These are phyloP conservation scores for Heliconius cydno DNA, from an alignment of 2,888 invertebrate species.

Conservation along the genomic window DNA sequence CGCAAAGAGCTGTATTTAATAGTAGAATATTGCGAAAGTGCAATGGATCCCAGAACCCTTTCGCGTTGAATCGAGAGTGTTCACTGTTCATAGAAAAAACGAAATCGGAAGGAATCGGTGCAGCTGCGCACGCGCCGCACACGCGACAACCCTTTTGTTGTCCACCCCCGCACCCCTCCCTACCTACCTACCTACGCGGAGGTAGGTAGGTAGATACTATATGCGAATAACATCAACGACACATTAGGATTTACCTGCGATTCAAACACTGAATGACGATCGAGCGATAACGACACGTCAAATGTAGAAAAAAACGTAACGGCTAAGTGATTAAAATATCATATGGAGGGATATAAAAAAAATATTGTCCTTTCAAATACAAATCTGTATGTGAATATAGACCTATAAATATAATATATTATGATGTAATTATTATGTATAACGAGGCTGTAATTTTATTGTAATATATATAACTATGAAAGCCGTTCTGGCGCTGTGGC, in stretches of 20 bases:
- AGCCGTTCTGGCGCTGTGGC: too few species aligned
- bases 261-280: neutral
- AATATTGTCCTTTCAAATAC: too few species aligned
- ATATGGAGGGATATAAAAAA: neutral
- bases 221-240: conserved; percentile 12
- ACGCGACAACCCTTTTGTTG: conserved; percentile 36
- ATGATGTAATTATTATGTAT: too few species aligned
- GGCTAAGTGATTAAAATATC: conserved; percentile 7
- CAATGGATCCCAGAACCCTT: conserved; percentile 41
- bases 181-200: conserved; percentile 2
- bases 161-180: neutral
- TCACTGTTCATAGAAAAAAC: conserved; percentile 43
- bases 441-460: too few species aligned
- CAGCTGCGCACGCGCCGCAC: conserved; percentile 42
- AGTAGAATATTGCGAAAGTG: conserved; percentile 40
- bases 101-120: conserved; percentile 43
- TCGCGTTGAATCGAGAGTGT: conserved; percentile 34
- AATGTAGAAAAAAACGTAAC: neutral
- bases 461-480: too few species aligned
- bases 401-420: too few species aligned
- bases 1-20: conserved; percentile 39
- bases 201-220: neutral
- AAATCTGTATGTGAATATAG: too few species aligned
- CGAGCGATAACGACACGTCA: conserved; percentile 11
- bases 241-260: conserved; percentile 34